Conservation (phyloP, 2,888 invertebrate genomes). For the Atrina japonica region DNA sequence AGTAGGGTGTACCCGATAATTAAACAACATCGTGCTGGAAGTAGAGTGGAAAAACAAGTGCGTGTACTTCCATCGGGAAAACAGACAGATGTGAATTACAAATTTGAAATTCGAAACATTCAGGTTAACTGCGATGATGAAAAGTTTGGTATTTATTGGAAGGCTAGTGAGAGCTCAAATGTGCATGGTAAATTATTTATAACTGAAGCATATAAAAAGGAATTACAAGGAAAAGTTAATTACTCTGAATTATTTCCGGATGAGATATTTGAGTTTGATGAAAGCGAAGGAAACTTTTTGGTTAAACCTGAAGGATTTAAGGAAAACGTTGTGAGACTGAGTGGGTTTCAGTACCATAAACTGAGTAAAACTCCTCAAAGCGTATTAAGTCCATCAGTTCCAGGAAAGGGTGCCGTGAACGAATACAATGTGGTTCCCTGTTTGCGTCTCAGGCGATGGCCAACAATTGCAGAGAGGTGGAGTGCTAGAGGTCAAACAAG, state of each 20-base stretch:
- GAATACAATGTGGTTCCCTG: constrained; percentile 40
- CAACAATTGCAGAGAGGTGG: constrained; percentile 7
- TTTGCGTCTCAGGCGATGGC: constrained; percentile 24
- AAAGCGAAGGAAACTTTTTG: constrained; percentile 4
- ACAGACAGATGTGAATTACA: constrained; percentile 40
- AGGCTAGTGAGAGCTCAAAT: constrained; percentile 5
- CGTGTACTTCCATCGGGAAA: constrained; percentile 37
- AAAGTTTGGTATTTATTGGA: constrained; percentile 29
- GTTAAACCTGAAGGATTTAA: constrained; percentile 29
- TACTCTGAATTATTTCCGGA: constrained; percentile 25
- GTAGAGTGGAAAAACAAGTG: constrained; percentile 40
- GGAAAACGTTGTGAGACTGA: constrained; percentile 31
- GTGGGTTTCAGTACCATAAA: constrained; percentile 23
- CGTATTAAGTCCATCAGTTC: constrained; percentile 29
- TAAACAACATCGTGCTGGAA: constrained; percentile 46
- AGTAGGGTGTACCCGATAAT: constrained; percentile 28
- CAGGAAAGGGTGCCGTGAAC: constrained; percentile 33
- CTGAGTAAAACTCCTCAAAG: not conserved
- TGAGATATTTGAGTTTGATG: constrained; percentile 11
- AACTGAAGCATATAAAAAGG: not conserved
- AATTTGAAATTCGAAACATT: constrained; percentile 33
- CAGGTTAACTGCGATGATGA: constrained; percentile 3
- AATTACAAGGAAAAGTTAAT: not conserved
- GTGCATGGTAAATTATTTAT: constrained; percentile 26
- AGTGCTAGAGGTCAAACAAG: not conserved